phyloP scores from a whole-genome alignment of 1,140 invertebrate species.

The Drosophila repleta region DNA sequence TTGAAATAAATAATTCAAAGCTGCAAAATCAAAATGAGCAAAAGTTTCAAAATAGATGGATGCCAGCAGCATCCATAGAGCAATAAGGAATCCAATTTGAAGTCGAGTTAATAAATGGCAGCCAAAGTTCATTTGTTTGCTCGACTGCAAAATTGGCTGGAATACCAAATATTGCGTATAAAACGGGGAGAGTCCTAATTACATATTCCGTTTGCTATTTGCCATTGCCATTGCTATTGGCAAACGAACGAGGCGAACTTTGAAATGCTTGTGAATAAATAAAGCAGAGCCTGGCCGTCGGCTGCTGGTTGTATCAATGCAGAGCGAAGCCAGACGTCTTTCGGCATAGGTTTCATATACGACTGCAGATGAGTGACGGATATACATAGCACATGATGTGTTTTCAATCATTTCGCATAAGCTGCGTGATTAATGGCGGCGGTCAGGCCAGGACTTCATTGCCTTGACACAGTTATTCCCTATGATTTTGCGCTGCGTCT shows the following conservation, averaged over 20 bases:
- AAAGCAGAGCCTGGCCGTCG: background rate
- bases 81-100: slow-evolving; percentile 3
- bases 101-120: slow-evolving; percentile 21
- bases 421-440: slow-evolving; percentile 69
- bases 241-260: slow-evolving; percentile 4
- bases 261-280: slow-evolving; percentile 5
- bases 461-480: slow-evolving; percentile 47
- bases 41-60: background rate
- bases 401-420: slow-evolving; percentile 72
- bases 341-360: background rate
- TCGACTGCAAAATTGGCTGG: slow-evolving; percentile 24
- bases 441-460: slow-evolving; percentile 37
- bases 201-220: slow-evolving; percentile 31
- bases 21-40: background rate
- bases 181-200: slow-evolving; percentile 22
- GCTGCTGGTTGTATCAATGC: slow-evolving; percentile 7
- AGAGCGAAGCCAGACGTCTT: background rate
- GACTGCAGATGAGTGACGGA: background rate
- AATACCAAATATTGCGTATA: background rate
- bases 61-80: background rate
- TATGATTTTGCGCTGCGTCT: slow-evolving; percentile 21
- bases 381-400: slow-evolving; percentile 36
- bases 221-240: slow-evolving; percentile 10
- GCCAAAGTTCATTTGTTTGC: slow-evolving; percentile 15
- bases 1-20: no score